These are phyloP conservation scores for Plebejus argus DNA, from an alignment of 2,888 invertebrate genomes.

Conservation along the genomic window DNA sequence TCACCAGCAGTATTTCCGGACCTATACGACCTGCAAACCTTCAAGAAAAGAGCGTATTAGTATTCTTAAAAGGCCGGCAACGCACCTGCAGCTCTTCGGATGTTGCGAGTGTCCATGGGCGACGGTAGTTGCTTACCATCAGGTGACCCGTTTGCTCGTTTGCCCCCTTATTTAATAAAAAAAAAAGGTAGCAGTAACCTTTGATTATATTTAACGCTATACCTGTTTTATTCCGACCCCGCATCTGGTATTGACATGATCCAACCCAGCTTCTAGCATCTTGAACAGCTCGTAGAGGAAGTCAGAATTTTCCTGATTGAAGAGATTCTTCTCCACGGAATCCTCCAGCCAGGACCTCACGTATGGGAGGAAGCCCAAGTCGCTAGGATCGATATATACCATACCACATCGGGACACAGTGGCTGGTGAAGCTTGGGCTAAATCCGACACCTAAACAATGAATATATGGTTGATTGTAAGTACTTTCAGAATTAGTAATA, in stretches of 20 bases:
- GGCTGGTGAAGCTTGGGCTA: constrained; percentile 94
- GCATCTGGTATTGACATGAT: constrained; percentile 85
- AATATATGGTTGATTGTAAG: not conserved
- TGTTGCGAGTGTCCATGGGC: too few species aligned
- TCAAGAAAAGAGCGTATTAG: too few species aligned
- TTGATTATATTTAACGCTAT: not conserved
- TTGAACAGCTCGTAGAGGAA: constrained; percentile 85
- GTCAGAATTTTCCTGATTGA: constrained; percentile 80
- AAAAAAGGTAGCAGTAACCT: not conserved
- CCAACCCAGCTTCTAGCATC: constrained; percentile 85
- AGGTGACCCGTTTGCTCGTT: too few species aligned
- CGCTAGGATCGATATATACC: constrained; percentile 94
- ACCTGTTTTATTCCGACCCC: constrained; percentile 88
- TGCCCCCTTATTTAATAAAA: too few species aligned
- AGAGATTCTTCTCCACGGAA: constrained; percentile 70
- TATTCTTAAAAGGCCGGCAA: too few species aligned
- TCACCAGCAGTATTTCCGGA: too few species aligned
- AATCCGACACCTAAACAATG: constrained; percentile 83
- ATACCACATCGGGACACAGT: constrained; percentile 92
- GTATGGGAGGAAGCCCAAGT: constrained; percentile 90
- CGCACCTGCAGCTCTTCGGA: too few species aligned
- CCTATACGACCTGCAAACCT: too few species aligned
- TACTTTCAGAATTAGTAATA: not conserved
- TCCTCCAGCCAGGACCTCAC: constrained; percentile 88
- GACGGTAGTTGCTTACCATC: too few species aligned